Conservation (phyloP, 1,140 invertebrate genomes). For the Bilobella aurantiaca region DNA sequence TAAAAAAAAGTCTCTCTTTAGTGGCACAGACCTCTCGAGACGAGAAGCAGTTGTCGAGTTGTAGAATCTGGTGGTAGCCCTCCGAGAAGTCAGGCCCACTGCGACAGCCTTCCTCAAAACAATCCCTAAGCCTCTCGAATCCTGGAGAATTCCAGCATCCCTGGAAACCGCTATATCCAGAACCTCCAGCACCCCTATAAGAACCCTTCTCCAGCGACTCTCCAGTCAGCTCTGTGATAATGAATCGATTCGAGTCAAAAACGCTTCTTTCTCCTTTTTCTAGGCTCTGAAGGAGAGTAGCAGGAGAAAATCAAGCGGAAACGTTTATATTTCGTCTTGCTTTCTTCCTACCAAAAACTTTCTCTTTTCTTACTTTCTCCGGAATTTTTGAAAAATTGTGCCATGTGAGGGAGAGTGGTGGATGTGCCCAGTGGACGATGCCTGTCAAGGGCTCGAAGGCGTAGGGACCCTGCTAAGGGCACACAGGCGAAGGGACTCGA, state of each 20-base stretch:
- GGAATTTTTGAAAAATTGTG: not conserved
- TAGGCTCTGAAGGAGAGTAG: not conserved
- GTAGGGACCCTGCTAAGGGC: not conserved
- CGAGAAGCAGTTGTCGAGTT: too few relatives aligned
- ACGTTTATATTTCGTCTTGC: not conserved
- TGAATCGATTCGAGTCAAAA: constrained; percentile 5
- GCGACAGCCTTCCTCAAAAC: not conserved
- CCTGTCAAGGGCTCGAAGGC: not conserved
- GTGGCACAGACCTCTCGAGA: too few relatives aligned
- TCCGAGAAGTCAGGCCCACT: not conserved
- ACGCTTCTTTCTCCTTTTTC: not conserved
- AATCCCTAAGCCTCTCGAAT: not conserved
- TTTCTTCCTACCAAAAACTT: not conserved
- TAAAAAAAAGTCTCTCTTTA: too few relatives aligned
- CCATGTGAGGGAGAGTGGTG: not conserved
- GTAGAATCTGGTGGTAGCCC: too few relatives aligned
- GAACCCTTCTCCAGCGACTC: not conserved
- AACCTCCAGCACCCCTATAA: not conserved
- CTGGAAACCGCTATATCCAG: not conserved
- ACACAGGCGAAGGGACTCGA: not conserved
- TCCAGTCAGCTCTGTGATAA: constrained; percentile 1
- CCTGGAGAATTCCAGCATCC: not conserved
- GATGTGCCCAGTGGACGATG: not conserved
- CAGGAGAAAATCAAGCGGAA: not conserved
- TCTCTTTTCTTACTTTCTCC: not conserved